These are phyloP conservation scores for Isurus oxyrinchus DNA, from an alignment of 2,113 vertebrate genomes.

Conservation along the genomic window DNA sequence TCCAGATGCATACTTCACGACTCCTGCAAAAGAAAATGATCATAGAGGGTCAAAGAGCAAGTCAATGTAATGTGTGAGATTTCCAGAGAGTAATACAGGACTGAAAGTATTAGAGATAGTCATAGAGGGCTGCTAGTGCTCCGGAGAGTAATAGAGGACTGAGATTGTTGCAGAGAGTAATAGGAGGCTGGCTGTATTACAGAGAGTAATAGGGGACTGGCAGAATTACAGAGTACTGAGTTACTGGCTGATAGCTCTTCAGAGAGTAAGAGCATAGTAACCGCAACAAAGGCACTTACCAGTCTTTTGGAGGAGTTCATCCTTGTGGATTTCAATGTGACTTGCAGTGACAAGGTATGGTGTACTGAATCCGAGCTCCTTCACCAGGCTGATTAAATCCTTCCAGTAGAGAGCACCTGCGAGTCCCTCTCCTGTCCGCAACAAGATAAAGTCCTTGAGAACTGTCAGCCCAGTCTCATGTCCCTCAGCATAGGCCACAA, in stretches of 20 bases:
- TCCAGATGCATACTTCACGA: conserved; percentile 33
- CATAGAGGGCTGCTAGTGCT: background rate
- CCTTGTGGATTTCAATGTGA: conserved; percentile 51
- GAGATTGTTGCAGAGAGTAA: background rate
- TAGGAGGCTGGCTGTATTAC: background rate
- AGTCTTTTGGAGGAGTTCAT: conserved; percentile 54
- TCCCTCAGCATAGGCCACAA: background rate
- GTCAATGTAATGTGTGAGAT: background rate
- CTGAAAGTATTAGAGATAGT: background rate
- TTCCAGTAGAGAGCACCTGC: conserved; percentile 40
- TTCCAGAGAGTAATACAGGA: background rate
- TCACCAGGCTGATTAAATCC: conserved; percentile 43
- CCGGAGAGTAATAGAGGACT: background rate
- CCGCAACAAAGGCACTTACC: conserved; percentile 43
- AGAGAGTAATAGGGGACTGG: background rate
- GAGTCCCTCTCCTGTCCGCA: conserved; percentile 1
- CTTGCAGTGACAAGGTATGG: conserved; percentile 52
- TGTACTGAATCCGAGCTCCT: conserved; percentile 53
- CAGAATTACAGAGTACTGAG: background rate
- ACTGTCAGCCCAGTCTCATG: background rate
- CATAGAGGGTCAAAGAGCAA: background rate
- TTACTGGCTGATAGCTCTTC: background rate
- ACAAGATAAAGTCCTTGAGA: background rate
- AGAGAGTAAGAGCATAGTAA: background rate
- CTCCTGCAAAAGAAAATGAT: background rate